These are phyloP conservation scores for Romanogobio albipinnatus DNA, from an alignment of 2,113 vertebrate genomes.

Conservation along the genomic window DNA sequence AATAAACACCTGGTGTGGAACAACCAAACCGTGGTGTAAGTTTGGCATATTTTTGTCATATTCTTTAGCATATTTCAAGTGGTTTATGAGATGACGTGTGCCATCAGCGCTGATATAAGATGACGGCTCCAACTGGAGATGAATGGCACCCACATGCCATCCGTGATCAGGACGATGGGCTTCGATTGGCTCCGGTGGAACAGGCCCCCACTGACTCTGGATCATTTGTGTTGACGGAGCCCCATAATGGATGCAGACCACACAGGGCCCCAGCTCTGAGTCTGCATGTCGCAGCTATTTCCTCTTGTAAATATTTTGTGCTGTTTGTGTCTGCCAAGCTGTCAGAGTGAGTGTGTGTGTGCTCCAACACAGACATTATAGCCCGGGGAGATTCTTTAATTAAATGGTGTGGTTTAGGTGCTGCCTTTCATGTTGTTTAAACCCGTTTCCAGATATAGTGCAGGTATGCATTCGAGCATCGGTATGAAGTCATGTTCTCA, in stretches of 20 bases:
- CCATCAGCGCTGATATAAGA: slow-evolving; percentile 1
- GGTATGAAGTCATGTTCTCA: slow-evolving; percentile 21
- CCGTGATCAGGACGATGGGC: slow-evolving; percentile 37
- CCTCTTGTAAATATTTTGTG: slow-evolving; percentile 71
- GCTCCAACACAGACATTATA: slow-evolving; percentile 29
- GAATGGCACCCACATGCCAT: slow-evolving; percentile 29
- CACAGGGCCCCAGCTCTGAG: slow-evolving; percentile 58
- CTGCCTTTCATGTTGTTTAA: slow-evolving; percentile 67
- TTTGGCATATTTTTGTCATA: too few relatives aligned
- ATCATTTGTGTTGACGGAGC: slow-evolving; percentile 53
- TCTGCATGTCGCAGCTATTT: slow-evolving; percentile 62
- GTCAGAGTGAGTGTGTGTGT: slow-evolving; percentile 37
- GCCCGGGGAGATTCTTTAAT: slow-evolving; percentile 61
- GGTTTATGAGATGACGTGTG: neutral
- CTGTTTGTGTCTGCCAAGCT: slow-evolving; percentile 58
- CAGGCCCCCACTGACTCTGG: slow-evolving; percentile 43
- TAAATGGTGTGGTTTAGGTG: slow-evolving; percentile 50
- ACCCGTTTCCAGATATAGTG: slow-evolving; percentile 64
- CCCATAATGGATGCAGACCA: slow-evolving; percentile 64
- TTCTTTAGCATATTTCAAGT: too few relatives aligned
- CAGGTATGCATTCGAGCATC: slow-evolving; percentile 33
- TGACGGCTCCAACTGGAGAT: neutral
- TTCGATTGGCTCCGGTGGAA: neutral
- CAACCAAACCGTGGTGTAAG: too few relatives aligned
- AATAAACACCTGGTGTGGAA: too few relatives aligned